Evolutionary conservation across 1,140 invertebrate species (phyloP).

Genomic region (Leptopilina boulardi): DNA sequence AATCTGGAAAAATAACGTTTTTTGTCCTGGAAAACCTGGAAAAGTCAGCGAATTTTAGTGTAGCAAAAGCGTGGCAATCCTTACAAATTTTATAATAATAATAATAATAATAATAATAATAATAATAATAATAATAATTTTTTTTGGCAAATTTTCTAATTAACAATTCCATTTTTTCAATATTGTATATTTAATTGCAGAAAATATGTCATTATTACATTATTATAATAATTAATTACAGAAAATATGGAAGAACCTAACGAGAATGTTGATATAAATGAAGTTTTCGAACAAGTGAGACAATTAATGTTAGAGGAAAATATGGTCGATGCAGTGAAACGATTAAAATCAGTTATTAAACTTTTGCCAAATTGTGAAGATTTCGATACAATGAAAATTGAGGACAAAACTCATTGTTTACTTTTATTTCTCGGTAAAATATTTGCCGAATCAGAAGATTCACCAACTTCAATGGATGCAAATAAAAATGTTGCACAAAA

Average conservation of each 20-base stretch:
- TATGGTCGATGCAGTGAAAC: constrained; percentile 63
- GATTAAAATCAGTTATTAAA: constrained; percentile 58
- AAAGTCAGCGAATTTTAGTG: too few relatives aligned
- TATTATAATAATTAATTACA: constrained; percentile 9
- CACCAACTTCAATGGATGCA: neutral
- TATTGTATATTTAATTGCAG: too few relatives aligned
- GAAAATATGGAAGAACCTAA: constrained; percentile 51
- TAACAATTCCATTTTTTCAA: too few relatives aligned
- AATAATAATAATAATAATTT: too few relatives aligned
- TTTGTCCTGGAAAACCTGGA: too few relatives aligned
- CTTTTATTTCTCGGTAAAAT: constrained; percentile 68
- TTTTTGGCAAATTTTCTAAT: neutral
- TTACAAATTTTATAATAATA: too few relatives aligned
- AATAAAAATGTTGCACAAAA: neutral
- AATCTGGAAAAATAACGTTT: too few relatives aligned
- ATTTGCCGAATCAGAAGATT: constrained; percentile 66
- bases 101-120: too few relatives aligned
- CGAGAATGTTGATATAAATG: constrained; percentile 55
- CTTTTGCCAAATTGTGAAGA: constrained; percentile 56
- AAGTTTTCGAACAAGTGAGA: constrained; percentile 68
- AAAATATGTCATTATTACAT: neutral
- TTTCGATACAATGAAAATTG: constrained; percentile 55
- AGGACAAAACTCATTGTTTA: constrained; percentile 66
- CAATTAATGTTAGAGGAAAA: constrained; percentile 67
- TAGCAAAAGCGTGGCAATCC: too few relatives aligned